A percentile compares a stretch with the other conserved stretches of the same genome.
Conservation (phyloP, 2,797 vertebrate species). For the Argentina silus region DNA sequence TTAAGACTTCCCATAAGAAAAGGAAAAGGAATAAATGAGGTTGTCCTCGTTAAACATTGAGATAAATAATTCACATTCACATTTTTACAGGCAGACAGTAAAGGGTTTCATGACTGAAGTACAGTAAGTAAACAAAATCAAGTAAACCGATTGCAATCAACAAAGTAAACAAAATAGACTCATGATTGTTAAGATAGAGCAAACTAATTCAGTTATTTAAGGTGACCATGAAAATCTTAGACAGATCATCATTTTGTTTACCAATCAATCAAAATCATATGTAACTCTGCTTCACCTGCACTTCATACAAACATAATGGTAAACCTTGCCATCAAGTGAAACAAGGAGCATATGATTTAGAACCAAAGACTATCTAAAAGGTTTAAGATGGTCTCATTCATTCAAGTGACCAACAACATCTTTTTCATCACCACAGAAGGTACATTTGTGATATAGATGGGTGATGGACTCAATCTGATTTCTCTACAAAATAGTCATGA, state of each 20-base stretch:
- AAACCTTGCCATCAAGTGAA: not conserved
- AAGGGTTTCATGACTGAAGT: constrained; percentile 58
- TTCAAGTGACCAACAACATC: constrained; percentile 37
- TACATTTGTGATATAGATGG: not conserved
- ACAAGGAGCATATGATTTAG: not conserved
- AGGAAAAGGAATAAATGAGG: constrained; percentile 25
- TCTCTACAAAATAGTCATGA: not conserved
- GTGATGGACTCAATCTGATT: not conserved
- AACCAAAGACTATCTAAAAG: not conserved
- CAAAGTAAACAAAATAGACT: constrained; percentile 20
- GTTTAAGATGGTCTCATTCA: constrained; percentile 11
- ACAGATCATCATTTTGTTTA: not conserved
- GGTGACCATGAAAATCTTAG: constrained; percentile 33
- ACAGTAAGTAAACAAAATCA: constrained; percentile 66
- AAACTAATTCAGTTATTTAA: constrained; percentile 20
- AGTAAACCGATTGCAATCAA: constrained; percentile 32
- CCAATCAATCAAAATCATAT: not conserved
- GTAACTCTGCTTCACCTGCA: not conserved
- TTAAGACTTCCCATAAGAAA: constrained; percentile 72
- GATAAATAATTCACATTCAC: constrained; percentile 75
- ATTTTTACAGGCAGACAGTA: constrained; percentile 75
- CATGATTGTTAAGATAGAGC: constrained; percentile 21
- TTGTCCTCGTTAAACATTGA: constrained; percentile 61
- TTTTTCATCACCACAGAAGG: constrained; percentile 32
- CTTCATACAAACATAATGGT: not conserved